Base-by-base conservation (phyloP, 2,888 invertebrate species). In the Pachliopta kotzebuea region DNA sequence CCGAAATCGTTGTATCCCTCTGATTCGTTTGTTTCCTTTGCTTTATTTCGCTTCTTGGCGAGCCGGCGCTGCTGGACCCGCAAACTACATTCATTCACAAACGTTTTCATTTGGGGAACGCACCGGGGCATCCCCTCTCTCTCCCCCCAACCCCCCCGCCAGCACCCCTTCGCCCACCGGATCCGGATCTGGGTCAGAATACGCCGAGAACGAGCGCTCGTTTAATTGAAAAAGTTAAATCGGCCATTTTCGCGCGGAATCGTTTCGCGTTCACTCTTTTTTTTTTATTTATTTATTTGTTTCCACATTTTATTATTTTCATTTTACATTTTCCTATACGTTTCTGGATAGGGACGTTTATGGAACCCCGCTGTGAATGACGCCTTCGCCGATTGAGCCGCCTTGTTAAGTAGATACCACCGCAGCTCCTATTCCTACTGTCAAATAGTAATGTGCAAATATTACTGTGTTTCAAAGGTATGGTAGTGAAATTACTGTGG, bases 221-320 rank as follows among this genome's bases (percentile, higher is more conserved):
- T 77, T 85, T 86, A 85, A 86, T 87, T 86, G 85, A 86, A 87
- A 87, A 87, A 89, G 89, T 89, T 88, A 83, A 86, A 86, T 85
- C 84, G 81, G 73, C 79, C 81, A 84, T 87, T 88, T 81, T 84
- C 79, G 79, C 76, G 76, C 76, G 76, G 77, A 78, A 82, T 78
- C 81, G 78, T 79, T 79, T 81, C 72, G 69, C 74, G 72, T 76
- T 78, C 78, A 78, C 56, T 50, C 50, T 56, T 56, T 56, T 60
- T 60, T 29, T 59, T 49, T 54, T 20, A 9, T 21, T 26, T 50
- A 55, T 55, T 59, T 78, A 76, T 75, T 66, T 69, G 56, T 62
- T 53, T 49, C n/a, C n/a, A n/a, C n/a, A n/a, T n/a, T 52, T 21
- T 21, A 9, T 52, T 52, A 52, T 31, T 57, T 67, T 69, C 68